phyloP scores from a whole-genome alignment of 2,113 vertebrate species.

The Sylvicapra grimmia region DNA sequence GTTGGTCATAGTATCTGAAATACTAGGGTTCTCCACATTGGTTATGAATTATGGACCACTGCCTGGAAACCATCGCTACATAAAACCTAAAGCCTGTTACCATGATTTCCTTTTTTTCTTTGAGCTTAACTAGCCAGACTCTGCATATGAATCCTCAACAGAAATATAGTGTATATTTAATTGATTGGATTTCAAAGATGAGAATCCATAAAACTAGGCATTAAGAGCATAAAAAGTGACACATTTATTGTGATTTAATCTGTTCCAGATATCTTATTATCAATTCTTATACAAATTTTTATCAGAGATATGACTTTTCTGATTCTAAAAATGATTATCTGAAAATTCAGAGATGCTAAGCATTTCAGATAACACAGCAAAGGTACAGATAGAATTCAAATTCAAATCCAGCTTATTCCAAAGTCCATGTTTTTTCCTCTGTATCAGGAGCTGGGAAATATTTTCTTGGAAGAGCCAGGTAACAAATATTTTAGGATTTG shows the following conservation, averaged over 20 bases:
- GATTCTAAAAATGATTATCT: background rate
- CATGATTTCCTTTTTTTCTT: conserved; percentile 17
- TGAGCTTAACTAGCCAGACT: conserved; percentile 11
- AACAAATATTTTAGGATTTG: background rate
- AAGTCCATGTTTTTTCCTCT: background rate
- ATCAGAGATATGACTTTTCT: background rate
- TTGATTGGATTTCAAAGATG: conserved; percentile 26
- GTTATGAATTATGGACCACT: conserved; percentile 29
- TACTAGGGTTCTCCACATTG: background rate
- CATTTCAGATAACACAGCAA: background rate
- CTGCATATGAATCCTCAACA: background rate
- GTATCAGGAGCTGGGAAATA: background rate
- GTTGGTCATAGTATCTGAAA: conserved; percentile 11
- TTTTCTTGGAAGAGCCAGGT: background rate
- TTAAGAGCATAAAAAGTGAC: background rate
- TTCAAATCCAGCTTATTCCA: background rate
- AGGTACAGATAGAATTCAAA: background rate
- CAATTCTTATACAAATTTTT: background rate
- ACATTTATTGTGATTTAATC: background rate
- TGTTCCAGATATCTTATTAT: background rate
- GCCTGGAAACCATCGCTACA: background rate
- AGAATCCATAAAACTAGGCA: background rate
- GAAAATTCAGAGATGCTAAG: background rate
- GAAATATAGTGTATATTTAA: background rate
- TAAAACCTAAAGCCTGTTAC: conserved; percentile 5